A percentile compares a stretch with the other conserved stretches of the same genome.
Conservation (phyloP, 2,113 vertebrate genomes). For the Corythaixoides concolor region DNA sequence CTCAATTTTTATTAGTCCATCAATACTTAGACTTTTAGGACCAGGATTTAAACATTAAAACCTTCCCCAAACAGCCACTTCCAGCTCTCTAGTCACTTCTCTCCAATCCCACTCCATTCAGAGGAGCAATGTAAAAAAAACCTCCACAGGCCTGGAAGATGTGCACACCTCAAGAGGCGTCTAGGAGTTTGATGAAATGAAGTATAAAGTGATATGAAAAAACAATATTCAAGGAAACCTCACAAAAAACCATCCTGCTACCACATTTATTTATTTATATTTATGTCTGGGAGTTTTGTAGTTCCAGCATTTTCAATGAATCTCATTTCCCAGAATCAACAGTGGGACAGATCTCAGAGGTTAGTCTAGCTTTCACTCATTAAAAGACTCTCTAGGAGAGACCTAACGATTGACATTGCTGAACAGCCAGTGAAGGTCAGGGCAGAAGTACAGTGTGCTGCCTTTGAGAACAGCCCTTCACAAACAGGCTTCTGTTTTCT, state of each 20-base stretch:
- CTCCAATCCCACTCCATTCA: neutral
- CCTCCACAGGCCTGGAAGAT: neutral
- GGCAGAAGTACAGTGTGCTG: neutral
- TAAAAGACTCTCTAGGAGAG: neutral
- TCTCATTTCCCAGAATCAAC: neutral
- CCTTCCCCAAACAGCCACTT: neutral
- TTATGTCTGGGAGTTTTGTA: neutral
- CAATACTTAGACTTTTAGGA: neutral
- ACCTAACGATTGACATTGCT: neutral
- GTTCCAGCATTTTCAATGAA: neutral
- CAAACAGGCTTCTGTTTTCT: neutral
- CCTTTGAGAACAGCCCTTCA: neutral
- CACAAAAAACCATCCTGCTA: neutral
- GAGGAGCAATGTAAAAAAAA: neutral
- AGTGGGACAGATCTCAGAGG: neutral
- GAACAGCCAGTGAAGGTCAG: neutral
- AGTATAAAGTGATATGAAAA: neutral
- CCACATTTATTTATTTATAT: neutral
- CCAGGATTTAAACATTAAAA: neutral
- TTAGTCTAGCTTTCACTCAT: neutral
- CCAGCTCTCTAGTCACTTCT: neutral
- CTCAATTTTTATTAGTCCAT: neutral
- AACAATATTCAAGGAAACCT: neutral
- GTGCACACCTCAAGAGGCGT: neutral
- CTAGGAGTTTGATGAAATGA: neutral